Base-by-base conservation (phyloP, 2,797 vertebrate genomes). In the Tinamus major region DNA sequence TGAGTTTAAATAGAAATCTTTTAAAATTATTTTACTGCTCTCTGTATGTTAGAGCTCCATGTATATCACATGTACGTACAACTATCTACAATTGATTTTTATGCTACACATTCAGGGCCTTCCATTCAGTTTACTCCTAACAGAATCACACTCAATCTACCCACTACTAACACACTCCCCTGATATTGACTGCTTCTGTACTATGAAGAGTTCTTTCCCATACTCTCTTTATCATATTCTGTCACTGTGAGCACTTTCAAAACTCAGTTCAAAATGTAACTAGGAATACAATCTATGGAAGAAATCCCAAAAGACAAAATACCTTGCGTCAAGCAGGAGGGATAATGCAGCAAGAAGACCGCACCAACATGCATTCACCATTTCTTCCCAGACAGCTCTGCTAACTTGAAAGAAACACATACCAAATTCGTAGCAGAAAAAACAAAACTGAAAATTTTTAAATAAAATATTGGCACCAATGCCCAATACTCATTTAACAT, bases 351-450 rank as follows among this genome's bases (percentile, higher is more conserved):
- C 99, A 48, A 99, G 98, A 4, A 99, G 98, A 63, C 99, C 99
- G 96, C 99, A 99, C 99, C 99, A 99, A 91, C 99, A 99, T 9
- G 99, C 99, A 13, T 98, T 99, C 89, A 99, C 99, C 99, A 99
- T 99, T 97, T 99, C 99, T 96, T 99, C 99, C 99, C 99, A 99
- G 79, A 99, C 99, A 92, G 98, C 97, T 97, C 98, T 98, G 81
- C 97, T 97, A 92, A 98, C 99, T 99, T 97, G 64, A 96, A 97
- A 46, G 92, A 86, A 97, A 93, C 35, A 94, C 3, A 93, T 33
- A 41, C 39, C 7, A 29, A 69, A 29, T 68, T 90, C 9, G 81
- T 26, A 93, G 69, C 26, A 84, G 39, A 94, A 92, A 70, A 70
- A 31, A 80, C 26, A 62, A n/a, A 79, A 71, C 24, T 42, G n/a